phyloP scores from a whole-genome alignment of 2,797 vertebrate species.

The Ctenopoma kingsleyae region DNA sequence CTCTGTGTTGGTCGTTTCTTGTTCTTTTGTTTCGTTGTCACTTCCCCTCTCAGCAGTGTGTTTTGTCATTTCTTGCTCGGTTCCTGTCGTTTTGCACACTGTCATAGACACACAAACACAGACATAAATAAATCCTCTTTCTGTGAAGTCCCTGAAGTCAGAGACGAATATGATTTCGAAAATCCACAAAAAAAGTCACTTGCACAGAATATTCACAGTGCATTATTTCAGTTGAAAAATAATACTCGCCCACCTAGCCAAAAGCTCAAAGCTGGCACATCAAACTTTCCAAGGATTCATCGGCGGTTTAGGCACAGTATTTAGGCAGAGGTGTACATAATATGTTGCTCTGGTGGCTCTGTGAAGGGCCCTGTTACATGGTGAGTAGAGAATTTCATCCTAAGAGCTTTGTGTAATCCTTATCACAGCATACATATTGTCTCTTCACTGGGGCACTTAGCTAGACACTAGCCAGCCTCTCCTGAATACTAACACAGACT shows the following conservation, averaged over 20 bases:
- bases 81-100: slow-evolving; percentile 51
- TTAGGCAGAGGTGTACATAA: slow-evolving; percentile 53
- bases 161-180: slow-evolving; percentile 56
- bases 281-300: slow-evolving; percentile 60
- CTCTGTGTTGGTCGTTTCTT: slow-evolving; percentile 59
- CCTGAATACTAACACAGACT: slow-evolving; percentile 42
- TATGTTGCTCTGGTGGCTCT: slow-evolving; percentile 41
- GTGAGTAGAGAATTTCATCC: slow-evolving; percentile 46
- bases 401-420: slow-evolving; percentile 65
- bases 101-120: slow-evolving; percentile 28
- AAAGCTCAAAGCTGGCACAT: slow-evolving; percentile 58
- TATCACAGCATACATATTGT: slow-evolving; percentile 64
- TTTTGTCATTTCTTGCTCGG: slow-evolving; percentile 57
- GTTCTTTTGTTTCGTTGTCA: slow-evolving; percentile 70
- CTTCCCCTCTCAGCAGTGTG: slow-evolving; percentile 57
- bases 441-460: slow-evolving; percentile 48
- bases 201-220: slow-evolving; percentile 52
- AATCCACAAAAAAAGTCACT: slow-evolving; percentile 58
- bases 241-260: slow-evolving; percentile 50
- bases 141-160: slow-evolving; percentile 67
- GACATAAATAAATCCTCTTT: slow-evolving; percentile 55
- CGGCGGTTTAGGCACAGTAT: slow-evolving; percentile 53
- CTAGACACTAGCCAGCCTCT: slow-evolving; percentile 13
- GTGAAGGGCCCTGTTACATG: slow-evolving; percentile 33
- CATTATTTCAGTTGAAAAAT: slow-evolving; percentile 68